phyloP scores from a whole-genome alignment of 1,140 invertebrate genomes.

The Drosophila biarmipes region DNA sequence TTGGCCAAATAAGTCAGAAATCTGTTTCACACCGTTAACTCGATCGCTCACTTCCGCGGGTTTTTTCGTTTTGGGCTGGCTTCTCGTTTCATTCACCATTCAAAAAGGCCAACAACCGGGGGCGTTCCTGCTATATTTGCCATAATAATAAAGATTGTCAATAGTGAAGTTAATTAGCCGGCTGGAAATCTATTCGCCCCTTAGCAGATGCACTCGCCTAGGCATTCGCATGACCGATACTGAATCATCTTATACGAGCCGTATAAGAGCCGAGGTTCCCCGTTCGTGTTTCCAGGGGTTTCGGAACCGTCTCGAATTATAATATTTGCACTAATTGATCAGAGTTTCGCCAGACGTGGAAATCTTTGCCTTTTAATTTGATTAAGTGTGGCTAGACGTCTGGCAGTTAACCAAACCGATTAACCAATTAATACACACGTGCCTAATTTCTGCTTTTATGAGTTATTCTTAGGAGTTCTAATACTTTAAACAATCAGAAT shows the following conservation, averaged over 20 bases:
- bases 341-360: constrained; percentile 42
- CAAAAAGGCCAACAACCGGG: constrained; percentile 10
- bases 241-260: constrained; percentile 23
- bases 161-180: constrained; percentile 44
- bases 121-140: constrained; percentile 32
- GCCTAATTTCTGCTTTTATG: neutral
- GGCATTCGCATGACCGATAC: constrained; percentile 2
- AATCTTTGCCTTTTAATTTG: constrained; percentile 43
- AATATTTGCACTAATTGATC: constrained; percentile 44
- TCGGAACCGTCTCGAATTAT: constrained; percentile 38
- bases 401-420: constrained; percentile 8
- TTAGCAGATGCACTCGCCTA: constrained; percentile 7
- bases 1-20: constrained; percentile 63
- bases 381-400: constrained; percentile 38
- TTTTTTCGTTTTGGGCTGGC: constrained; percentile 27
- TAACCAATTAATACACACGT: neutral
- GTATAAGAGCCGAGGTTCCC: constrained; percentile 7
- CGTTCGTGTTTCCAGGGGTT: constrained; percentile 22
- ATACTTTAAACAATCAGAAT: too few species aligned
- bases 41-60: constrained; percentile 61
- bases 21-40: constrained; percentile 69
- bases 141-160: constrained; percentile 31
- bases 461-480: too few species aligned
- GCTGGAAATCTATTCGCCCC: constrained; percentile 7
- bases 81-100: constrained; percentile 17